These are phyloP conservation scores for Melitaea cinxia DNA, from an alignment of 1,140 invertebrate species.

Conservation along the genomic window DNA sequence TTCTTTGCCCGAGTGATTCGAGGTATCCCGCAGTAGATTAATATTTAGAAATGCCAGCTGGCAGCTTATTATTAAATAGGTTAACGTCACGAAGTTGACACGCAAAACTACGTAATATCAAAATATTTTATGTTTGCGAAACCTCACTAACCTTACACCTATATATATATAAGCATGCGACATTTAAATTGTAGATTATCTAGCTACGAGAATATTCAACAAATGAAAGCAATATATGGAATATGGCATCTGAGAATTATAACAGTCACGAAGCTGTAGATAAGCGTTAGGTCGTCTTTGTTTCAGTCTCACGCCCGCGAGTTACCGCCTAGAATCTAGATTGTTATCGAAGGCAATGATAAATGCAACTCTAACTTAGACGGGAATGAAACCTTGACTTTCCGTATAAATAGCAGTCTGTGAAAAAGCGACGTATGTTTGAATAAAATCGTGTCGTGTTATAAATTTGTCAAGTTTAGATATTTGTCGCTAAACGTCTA, in stretches of 20 bases:
- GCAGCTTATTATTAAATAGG: not conserved
- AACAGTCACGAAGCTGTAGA: slow-evolving; percentile 43
- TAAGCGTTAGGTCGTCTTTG: slow-evolving; percentile 50
- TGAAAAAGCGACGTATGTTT: slow-evolving; percentile 33
- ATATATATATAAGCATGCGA: not conserved
- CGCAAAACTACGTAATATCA: not conserved
- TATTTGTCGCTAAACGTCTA: not conserved
- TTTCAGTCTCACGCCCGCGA: slow-evolving; percentile 64
- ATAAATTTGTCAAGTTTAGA: not conserved
- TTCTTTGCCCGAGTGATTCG: slow-evolving; percentile 26
- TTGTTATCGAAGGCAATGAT: slow-evolving; percentile 62
- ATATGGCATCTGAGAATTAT: slow-evolving; percentile 35
- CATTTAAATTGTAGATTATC: slow-evolving; percentile 3
- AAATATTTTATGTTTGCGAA: not conserved
- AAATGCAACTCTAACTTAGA: slow-evolving; percentile 56
- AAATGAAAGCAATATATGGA: slow-evolving; percentile 26
- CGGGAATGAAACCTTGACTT: slow-evolving; percentile 42
- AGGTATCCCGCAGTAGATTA: slow-evolving; percentile 30
- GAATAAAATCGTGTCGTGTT: slow-evolving; percentile 18
- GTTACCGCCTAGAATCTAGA: slow-evolving; percentile 55
- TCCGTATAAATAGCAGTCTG: slow-evolving; percentile 23
- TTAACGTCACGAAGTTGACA: not conserved
- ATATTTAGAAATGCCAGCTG: slow-evolving; percentile 14
- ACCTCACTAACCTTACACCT: not conserved
- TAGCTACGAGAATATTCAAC: not conserved